These are phyloP conservation scores for Drosophila paranaensis DNA, from an alignment of 2,888 invertebrate species.

Conservation along the genomic window DNA sequence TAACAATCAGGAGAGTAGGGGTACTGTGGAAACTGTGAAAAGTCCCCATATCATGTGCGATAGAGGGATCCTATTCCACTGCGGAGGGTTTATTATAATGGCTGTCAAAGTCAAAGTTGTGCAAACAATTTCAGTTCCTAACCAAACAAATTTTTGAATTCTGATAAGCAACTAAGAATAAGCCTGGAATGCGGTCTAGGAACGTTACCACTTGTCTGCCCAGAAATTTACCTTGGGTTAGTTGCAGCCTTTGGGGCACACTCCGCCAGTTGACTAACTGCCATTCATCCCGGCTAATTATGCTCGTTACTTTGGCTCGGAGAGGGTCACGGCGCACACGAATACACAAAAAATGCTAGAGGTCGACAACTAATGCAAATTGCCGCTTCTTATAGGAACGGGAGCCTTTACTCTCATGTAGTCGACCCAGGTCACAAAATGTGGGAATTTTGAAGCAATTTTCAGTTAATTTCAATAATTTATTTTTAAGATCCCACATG, in stretches of 20 bases:
- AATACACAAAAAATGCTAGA: neutral
- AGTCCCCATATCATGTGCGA: slow-evolving; percentile 26
- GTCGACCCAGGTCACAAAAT: slow-evolving; percentile 21
- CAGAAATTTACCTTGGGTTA: neutral
- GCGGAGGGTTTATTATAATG: slow-evolving; percentile 17
- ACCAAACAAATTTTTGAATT: slow-evolving; percentile 49
- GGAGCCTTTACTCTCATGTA: neutral
- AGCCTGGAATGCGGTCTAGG: neutral
- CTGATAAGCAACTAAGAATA: slow-evolving; percentile 24
- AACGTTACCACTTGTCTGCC: neutral
- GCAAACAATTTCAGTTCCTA: slow-evolving; percentile 61
- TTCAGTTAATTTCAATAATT: slow-evolving; percentile 61
- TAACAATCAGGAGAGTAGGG: neutral
- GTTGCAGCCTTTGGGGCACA: neutral
- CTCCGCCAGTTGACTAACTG: slow-evolving; percentile 53
- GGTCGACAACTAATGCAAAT: slow-evolving; percentile 9
- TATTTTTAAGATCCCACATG: slow-evolving; percentile 31
- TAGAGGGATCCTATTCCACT: slow-evolving; percentile 1
- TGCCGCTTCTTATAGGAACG: too few species aligned
- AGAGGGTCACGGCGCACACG: neutral
- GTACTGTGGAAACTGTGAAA: slow-evolving; percentile 1
- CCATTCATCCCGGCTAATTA: slow-evolving; percentile 4
- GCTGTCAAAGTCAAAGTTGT: slow-evolving; percentile 8
- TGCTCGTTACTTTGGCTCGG: neutral
- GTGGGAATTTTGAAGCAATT: slow-evolving; percentile 10